These are phyloP conservation scores for Aspiorhynchus laticeps DNA, from an alignment of 2,113 vertebrate genomes.

Conservation along the genomic window DNA sequence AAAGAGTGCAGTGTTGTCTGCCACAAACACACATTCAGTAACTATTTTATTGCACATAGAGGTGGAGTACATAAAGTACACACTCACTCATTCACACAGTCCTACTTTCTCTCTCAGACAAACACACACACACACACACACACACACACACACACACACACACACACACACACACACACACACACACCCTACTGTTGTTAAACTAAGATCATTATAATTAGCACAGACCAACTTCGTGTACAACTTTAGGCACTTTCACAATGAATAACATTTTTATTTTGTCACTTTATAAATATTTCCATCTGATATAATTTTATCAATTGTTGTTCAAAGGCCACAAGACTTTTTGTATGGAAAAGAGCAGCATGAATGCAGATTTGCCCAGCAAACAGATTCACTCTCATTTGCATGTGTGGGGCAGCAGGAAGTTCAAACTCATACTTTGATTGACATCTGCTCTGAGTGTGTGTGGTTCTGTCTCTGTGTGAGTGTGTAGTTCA, in stretches of 20 bases:
- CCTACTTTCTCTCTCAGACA: conserved; percentile 3
- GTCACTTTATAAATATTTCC: not conserved
- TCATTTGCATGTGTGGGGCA: conserved; percentile 24
- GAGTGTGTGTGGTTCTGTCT: not conserved
- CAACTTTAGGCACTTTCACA: not conserved
- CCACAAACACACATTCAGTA: conserved; percentile 43
- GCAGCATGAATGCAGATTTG: not conserved
- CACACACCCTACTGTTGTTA: not conserved
- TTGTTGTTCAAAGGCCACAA: not conserved
- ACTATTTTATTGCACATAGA: conserved; percentile 19
- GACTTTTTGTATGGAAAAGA: not conserved
- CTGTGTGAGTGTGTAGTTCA: conserved; percentile 17
- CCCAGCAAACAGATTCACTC: not conserved
- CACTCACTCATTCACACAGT: conserved; percentile 5
- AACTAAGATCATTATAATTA: not conserved
- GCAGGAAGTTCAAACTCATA: conserved; percentile 11
- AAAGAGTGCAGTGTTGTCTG: conserved; percentile 32
- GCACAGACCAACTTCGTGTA: not conserved
- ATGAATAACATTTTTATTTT: too few species aligned
- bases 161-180: too few species aligned
- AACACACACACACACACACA: not conserved
- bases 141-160: too few species aligned
- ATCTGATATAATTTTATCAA: not conserved
- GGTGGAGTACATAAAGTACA: not conserved
- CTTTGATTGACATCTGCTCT: conserved; percentile 8